phyloP scores from a whole-genome alignment of 2,113 vertebrate species.

The Sinocyclocheilus anshuiensis region DNA sequence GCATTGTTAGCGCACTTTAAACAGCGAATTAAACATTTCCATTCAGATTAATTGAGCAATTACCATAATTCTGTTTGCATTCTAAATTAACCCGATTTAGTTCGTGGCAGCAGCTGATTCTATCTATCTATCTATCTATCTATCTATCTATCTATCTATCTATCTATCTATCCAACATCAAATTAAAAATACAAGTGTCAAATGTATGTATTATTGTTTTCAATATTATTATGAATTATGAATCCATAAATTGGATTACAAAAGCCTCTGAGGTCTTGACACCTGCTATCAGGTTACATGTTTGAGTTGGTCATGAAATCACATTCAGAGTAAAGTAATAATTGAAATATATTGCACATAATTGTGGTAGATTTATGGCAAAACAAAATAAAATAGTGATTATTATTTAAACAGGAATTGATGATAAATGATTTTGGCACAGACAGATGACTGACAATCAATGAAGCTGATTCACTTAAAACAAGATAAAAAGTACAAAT shows the following conservation, averaged over 20 bases:
- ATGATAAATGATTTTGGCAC: neutral
- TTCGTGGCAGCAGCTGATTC: too few relatives aligned
- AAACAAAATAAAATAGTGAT: neutral
- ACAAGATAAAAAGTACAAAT: neutral
- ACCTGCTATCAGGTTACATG: conserved; percentile 13
- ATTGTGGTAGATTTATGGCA: neutral
- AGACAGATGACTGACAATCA: neutral
- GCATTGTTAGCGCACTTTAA: conserved; percentile 52
- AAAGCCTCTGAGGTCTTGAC: neutral
- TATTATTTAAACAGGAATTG: neutral
- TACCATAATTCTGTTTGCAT: conserved; percentile 60
- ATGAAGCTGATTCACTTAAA: neutral
- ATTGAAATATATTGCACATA: neutral
- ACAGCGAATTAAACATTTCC: conserved; percentile 57
- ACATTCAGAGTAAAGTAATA: neutral
- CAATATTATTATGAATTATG: neutral
- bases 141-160: too few relatives aligned
- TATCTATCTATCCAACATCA: neutral
- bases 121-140: too few relatives aligned
- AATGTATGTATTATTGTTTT: neutral
- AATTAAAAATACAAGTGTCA: neutral
- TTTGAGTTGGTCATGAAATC: neutral
- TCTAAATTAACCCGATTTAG: conserved; percentile 51
- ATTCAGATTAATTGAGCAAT: conserved; percentile 55
- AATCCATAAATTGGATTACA: neutral